Evolutionary conservation across 1,140 invertebrate genomes (phyloP).

Genomic region (Pseudomyrmex gracilis): DNA sequence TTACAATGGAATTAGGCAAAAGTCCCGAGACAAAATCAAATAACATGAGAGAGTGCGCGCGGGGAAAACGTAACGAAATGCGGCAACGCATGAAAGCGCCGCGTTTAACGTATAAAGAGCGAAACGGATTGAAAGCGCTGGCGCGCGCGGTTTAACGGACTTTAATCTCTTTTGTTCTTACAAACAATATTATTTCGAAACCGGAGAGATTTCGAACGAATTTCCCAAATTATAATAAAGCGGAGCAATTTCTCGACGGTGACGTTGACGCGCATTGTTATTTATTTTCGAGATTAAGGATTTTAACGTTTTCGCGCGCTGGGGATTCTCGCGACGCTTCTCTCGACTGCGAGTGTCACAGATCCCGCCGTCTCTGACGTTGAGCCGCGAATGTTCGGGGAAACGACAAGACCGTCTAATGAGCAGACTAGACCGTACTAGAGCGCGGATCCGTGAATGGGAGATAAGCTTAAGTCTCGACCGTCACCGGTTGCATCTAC

Average conservation of each 20-base stretch:
- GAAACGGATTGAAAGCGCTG: too few relatives aligned
- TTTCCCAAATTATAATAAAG: constrained; percentile 1
- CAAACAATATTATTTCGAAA: too few relatives aligned
- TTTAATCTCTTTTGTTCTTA: too few relatives aligned
- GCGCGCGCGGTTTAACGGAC: too few relatives aligned
- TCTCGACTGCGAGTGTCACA: not conserved
- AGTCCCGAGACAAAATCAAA: too few relatives aligned
- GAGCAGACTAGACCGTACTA: constrained; percentile 58
- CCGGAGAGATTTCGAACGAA: not conserved
- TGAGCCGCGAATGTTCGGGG: constrained; percentile 41
- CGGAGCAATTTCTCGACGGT: not conserved
- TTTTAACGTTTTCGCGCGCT: constrained; percentile 29
- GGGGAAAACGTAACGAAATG: too few relatives aligned
- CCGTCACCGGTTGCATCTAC: constrained; percentile 25
- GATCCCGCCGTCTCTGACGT: constrained; percentile 47
- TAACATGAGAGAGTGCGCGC: too few relatives aligned
- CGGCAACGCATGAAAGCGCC: too few relatives aligned
- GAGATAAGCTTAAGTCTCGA: constrained; percentile 69
- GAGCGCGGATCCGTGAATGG: constrained; percentile 57
- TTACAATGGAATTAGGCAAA: too few relatives aligned
- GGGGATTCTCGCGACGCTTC: not conserved
- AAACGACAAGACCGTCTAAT: constrained; percentile 65
- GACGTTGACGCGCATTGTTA: not conserved
- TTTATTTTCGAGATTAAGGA: constrained; percentile 14
- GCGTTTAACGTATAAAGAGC: too few relatives aligned